Evolutionary conservation across 2,797 vertebrate genomes (phyloP).

Genomic region (Brachyalestes nurse): DNA sequence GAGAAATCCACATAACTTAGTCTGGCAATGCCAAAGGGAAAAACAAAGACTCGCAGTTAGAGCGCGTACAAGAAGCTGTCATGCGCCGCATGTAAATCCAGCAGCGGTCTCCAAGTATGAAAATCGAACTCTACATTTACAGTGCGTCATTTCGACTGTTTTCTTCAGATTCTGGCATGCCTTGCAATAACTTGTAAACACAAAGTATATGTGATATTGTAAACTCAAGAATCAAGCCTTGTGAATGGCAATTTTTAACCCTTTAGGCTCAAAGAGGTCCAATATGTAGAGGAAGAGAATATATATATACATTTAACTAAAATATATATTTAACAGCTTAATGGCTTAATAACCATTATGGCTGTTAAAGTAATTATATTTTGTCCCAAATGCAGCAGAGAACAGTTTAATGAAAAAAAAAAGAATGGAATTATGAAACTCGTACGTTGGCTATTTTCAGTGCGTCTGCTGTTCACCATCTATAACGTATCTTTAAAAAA

Average conservation of each 20-base stretch:
- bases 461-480: constrained; percentile 57
- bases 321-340: too few species aligned
- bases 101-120: constrained; percentile 33
- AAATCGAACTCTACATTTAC: constrained; percentile 31
- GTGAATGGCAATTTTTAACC: too few species aligned
- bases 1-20: constrained; percentile 74
- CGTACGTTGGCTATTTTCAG: not conserved
- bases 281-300: too few species aligned
- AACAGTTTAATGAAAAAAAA: too few species aligned
- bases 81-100: constrained; percentile 49
- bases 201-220: constrained; percentile 18
- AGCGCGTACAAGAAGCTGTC: constrained; percentile 70
- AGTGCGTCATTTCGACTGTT: constrained; percentile 19
- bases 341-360: too few species aligned
- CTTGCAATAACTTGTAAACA: constrained; percentile 7
- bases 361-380: too few species aligned
- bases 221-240: not conserved
- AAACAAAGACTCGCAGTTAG: constrained; percentile 72
- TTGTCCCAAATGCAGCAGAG: too few species aligned
- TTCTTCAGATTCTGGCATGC: not conserved
- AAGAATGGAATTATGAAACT: too few species aligned
- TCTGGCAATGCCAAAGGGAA: constrained; percentile 76
- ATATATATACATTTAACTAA: too few species aligned
- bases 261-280: too few species aligned
- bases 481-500: constrained; percentile 72